Conservation (phyloP, 1,140 invertebrate genomes). For the Macrotrachela quadricornifera region DNA sequence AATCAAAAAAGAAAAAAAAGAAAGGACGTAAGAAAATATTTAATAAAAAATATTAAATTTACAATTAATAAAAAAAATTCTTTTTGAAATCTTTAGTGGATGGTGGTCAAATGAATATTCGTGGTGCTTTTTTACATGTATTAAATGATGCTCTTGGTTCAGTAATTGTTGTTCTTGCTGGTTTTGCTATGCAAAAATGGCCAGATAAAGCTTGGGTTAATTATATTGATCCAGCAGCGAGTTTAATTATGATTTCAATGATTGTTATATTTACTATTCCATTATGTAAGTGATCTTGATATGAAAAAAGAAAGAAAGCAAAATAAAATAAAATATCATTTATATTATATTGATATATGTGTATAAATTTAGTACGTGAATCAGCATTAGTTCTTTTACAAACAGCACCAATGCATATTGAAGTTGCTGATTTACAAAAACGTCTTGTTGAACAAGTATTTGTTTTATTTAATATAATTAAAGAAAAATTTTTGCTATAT, state of each 20-base stretch:
- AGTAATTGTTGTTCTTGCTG: conserved; percentile 73
- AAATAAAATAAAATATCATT: background rate
- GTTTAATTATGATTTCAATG: conserved; percentile 35
- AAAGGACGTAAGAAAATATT: background rate
- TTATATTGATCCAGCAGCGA: conserved; percentile 17
- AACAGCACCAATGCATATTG: conserved; percentile 36
- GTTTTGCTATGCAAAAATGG: conserved; percentile 32
- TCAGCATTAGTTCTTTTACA: conserved; percentile 37
- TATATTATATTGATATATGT: conserved; percentile 1
- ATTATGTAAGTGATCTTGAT: conserved; percentile 27
- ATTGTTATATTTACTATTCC: conserved; percentile 35
- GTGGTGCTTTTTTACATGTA: conserved; percentile 86
- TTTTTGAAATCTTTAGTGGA: no score
- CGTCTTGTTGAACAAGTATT: conserved; percentile 27
- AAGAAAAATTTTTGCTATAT: background rate
- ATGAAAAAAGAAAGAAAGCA: background rate
- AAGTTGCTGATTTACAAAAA: conserved; percentile 29
- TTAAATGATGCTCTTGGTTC: conserved; percentile 81
- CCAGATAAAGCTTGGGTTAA: background rate
- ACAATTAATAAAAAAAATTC: no score
- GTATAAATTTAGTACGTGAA: conserved; percentile 28
- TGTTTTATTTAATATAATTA: conserved; percentile 1
- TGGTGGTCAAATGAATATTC: conserved; percentile 49
- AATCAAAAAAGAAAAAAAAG: background rate
- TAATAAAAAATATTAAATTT: no score